Evolutionary conservation across 2,888 invertebrate species (phyloP), one percentile per base, ranked within the genome.

Genomic region (Hypomecis punctinalis): DNA sequence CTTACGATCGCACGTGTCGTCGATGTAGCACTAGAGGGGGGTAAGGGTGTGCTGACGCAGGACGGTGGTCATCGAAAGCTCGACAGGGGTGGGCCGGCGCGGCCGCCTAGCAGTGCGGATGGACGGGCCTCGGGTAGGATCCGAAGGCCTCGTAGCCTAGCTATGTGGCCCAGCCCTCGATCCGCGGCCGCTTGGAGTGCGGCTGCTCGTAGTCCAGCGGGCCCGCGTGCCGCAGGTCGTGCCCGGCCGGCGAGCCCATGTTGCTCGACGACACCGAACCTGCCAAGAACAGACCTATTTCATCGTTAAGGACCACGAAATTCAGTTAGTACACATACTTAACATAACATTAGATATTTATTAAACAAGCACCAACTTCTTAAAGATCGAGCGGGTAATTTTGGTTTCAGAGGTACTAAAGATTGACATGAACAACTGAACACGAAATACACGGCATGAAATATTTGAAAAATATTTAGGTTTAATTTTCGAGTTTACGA

Each of bases 81-180:
- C 84, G 86, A 77, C 77, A 76, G 78, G 77, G 75, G 75, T 68
- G 73, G 68, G 10, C 69, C 67, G 76, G 72, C 70, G 73, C 70
- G 73, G 69, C 74, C 76, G 80, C 74, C 80, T 87, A 93, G 90
- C 91, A 92, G 91, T 93, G 93, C 88, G 91, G 93, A 81, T 92
- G 91, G 71, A 93, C 80, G 79, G 92, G 91, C 91, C 90, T 91
- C 82, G 91, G 90, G 80, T 89, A 90, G 64, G 88, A 74, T 69
- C 92, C 93, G 88, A 89, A 93, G 92, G 89, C 92, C 89, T 91
- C 91, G 70, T 85, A 82, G 89, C 88, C 86, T 87, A 91, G 95
- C 97, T 97, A 97, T 96, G 97, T 97, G 89, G 96, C 95, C 98
- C 98, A 98, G 69, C 96, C 96, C 85, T 98, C 98, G 85, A 98